phyloP scores from a whole-genome alignment of 2,888 invertebrate species.

The Watsonalla cultraria region DNA sequence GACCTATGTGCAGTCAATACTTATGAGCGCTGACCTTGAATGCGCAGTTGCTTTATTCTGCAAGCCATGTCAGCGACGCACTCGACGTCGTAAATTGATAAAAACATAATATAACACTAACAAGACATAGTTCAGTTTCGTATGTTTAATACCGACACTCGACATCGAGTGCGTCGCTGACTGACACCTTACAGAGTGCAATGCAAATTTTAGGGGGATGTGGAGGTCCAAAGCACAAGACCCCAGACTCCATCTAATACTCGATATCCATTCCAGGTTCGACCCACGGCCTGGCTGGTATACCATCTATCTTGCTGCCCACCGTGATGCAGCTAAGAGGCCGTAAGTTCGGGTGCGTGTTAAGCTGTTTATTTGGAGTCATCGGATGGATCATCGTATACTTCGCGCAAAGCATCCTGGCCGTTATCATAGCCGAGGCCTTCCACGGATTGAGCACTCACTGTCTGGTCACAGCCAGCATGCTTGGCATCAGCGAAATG shows the following conservation, averaged over 20 bases:
- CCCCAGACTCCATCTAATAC: too few relatives aligned
- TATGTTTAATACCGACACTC: too few relatives aligned
- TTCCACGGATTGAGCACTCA: not conserved
- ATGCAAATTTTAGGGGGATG: too few relatives aligned
- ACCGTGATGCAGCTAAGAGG: not conserved
- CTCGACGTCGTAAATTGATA: too few relatives aligned
- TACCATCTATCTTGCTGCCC: not conserved
- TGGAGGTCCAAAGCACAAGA: too few relatives aligned
- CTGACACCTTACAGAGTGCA: not conserved
- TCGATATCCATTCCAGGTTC: not conserved
- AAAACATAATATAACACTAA: too few relatives aligned
- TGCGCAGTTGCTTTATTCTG: too few relatives aligned
- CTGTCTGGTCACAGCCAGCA: not conserved
- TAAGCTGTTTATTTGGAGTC: not conserved
- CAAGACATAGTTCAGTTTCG: too few relatives aligned
- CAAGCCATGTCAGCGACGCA: too few relatives aligned
- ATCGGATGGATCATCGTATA: not conserved
- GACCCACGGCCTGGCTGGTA: not conserved
- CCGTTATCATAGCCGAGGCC: not conserved
- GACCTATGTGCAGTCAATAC: too few relatives aligned
- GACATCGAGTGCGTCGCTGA: too few relatives aligned
- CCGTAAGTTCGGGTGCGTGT: not conserved
- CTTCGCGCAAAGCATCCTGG: not conserved
- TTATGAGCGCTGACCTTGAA: too few relatives aligned
- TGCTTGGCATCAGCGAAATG: slow-evolving; percentile 3